Conservation (phyloP, 2,797 vertebrate species). For the Enteromius mattozi region DNA sequence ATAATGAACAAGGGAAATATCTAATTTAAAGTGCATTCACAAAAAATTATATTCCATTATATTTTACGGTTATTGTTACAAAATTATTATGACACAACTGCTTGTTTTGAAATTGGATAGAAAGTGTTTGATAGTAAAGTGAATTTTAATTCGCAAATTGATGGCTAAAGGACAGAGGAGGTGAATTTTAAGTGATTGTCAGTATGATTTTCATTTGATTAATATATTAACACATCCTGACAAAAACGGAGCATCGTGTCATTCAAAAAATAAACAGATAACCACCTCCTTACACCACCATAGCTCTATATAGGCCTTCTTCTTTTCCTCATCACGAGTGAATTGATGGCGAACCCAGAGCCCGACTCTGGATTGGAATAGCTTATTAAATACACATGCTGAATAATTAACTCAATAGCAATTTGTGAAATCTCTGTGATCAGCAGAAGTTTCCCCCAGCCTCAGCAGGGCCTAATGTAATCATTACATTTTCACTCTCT, state of each 20-base stretch:
- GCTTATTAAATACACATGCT: slow-evolving; percentile 79
- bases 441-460: slow-evolving; percentile 78
- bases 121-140: background rate
- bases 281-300: background rate
- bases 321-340: slow-evolving; percentile 65
- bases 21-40: background rate
- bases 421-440: slow-evolving; percentile 80
- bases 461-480: slow-evolving; percentile 80
- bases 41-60: background rate
- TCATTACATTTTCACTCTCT: slow-evolving; percentile 72
- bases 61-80: background rate
- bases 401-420: slow-evolving; percentile 82
- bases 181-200: background rate
- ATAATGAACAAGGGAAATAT: background rate
- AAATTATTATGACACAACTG: background rate
- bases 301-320: background rate
- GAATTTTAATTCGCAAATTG: background rate
- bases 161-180: background rate
- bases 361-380: slow-evolving; percentile 73
- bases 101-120: background rate
- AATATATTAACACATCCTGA: background rate
- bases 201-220: background rate
- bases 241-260: background rate
- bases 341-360: slow-evolving; percentile 67
- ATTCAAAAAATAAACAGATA: background rate